Evolutionary conservation across 2,113 vertebrate species (phyloP), one percentile per base, ranked within the genome.

Genomic region (Corythaixoides concolor): DNA sequence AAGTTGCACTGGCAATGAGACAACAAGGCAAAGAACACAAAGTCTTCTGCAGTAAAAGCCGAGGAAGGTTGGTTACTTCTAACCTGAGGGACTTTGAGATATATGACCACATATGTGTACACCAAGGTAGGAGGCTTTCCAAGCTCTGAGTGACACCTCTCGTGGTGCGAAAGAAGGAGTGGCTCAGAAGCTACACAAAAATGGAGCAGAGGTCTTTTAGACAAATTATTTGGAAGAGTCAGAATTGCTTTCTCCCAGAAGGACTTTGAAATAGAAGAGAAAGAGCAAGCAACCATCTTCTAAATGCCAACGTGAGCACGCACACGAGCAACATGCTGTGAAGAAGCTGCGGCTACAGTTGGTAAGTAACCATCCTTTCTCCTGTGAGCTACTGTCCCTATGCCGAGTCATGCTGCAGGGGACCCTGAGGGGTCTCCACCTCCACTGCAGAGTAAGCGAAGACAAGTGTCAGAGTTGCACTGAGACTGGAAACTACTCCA

Each of bases 91-190:
- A 23, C 27, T 76, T 47, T 15, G 37, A 77, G 43, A 39, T 76
- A 17, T 3, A 16, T 2, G 16, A 64, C 43, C 41, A 52, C 47
- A n/a, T 15, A 53, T 0, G 0, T 3, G 1, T 21, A 27, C 33
- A 21, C 27, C 23, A 50, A 23, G 30, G 24, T 21, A 15, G 39
- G 52, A 68, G 32, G 60, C 74, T 68, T 85, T 56, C 41, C 20
- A 56, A 56, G 80, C 47, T 68, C 60, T 37, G 28, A 15, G 8
- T 39, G 21, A 30, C 15, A 47, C 5, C 2, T 16, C 17, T 37
- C 5, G 16, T 6, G 9, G 9, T 68, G 32, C 2, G 0, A 62
- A 35, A 62, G 67, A 56, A 56, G 22, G 58, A 16, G 37, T 26
- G 15, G 8, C 28, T 73, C 60, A 53, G 41, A 66, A 89, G 33